These are phyloP conservation scores for Therioaphis trifolii DNA, from an alignment of 2,888 invertebrate genomes.

Conservation along the genomic window DNA sequence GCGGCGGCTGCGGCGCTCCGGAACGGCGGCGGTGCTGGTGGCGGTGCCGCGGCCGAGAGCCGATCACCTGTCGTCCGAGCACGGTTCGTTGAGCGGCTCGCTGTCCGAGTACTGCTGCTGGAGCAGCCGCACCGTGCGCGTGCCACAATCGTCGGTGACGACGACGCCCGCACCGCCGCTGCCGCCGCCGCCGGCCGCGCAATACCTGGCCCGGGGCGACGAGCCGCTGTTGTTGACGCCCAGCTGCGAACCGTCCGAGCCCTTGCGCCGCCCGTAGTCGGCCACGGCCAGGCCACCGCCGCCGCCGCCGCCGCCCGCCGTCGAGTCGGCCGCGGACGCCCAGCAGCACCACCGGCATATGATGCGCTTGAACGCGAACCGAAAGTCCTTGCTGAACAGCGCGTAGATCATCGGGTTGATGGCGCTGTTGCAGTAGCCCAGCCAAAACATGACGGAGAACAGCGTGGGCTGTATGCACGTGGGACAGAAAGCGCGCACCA, in stretches of 20 bases:
- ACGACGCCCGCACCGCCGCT: slow-evolving; percentile 67
- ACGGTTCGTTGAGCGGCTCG: slow-evolving; percentile 66
- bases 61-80: slow-evolving; percentile 67
- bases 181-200: slow-evolving; percentile 67
- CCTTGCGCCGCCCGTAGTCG: slow-evolving; percentile 64
- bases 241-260: slow-evolving; percentile 68
- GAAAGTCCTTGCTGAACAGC: slow-evolving; percentile 93
- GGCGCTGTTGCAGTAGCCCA: slow-evolving; percentile 97
- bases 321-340: slow-evolving; percentile 64
- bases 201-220: slow-evolving; percentile 66
- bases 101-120: slow-evolving; percentile 65
- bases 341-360: slow-evolving; percentile 78
- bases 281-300: slow-evolving; percentile 35
- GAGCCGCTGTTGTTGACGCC: slow-evolving; percentile 68
- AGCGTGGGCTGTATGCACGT: slow-evolving; percentile 85
- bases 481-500: slow-evolving; percentile 87
- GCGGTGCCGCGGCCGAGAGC: neutral
- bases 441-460: slow-evolving; percentile 94
- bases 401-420: slow-evolving; percentile 96
- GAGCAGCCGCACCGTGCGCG: slow-evolving; percentile 58
- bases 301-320: slow-evolving; percentile 27
- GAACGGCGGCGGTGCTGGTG: neutral
- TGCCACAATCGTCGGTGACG: slow-evolving; percentile 66
- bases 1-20: neutral
- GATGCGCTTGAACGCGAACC: slow-evolving; percentile 92